Evolutionary conservation across 2,888 invertebrate species (phyloP), one percentile per base, ranked within the genome.

Genomic region (Cremastinae sp.): DNA sequence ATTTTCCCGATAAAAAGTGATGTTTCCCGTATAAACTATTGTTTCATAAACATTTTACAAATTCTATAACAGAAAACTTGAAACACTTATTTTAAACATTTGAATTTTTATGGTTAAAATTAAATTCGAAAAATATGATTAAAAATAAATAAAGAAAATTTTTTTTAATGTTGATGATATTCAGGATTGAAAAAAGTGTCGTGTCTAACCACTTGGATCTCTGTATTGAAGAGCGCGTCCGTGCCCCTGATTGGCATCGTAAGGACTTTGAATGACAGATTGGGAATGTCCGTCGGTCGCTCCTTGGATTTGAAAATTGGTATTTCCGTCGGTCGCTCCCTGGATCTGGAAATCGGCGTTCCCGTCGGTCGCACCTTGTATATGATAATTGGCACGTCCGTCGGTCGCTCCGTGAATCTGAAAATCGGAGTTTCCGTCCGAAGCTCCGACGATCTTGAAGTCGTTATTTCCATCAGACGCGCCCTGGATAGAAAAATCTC

Each of bases 391-490:
- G 2, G 82, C 81, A 14, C 85, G 85, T 7, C 84, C 85, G 71
- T 88, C 87, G 0, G 85, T 82, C 1, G 88, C 86, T 2, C 88
- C 88, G 45, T 88, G 87, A 43, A 88, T 88, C 2, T 77, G 76
- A 56, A 87, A 88, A 58, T 87, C 76, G 1, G 74, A 75, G 34
- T 85, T 85, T 1, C 87, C 86, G 34, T 88, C 84, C 0, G 82
- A 80, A 0, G 89, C 85, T 3, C 86, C 87, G 41, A 82, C 82
- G 34, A 85, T 80, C 12, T 79, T 69, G 49, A 84, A 86, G 12
- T 82, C 80, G 8, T 73, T 70, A 16, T 79, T 81, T 53, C 83
- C 82, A 38, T 80, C 80, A 18, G 75, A 61, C 7, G 80, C 76
- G 34, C 79, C 79, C 59, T 80, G 79, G 14, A 79, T 79, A 20